These are phyloP conservation scores for Orthonyx spaldingii DNA, from an alignment of 2,113 vertebrate genomes.

Conservation along the genomic window DNA sequence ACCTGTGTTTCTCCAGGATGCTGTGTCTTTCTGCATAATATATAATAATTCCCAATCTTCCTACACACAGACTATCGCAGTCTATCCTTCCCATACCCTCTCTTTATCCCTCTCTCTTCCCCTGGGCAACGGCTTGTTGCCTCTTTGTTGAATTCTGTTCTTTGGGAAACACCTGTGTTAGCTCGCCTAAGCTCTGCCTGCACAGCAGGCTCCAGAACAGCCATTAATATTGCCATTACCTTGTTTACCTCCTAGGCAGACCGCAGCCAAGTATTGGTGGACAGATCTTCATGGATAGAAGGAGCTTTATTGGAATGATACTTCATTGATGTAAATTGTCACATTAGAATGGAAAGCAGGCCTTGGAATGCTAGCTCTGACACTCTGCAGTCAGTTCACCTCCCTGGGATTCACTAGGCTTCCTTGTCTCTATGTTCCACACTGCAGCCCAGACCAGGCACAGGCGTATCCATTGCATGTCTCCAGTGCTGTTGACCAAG, in stretches of 20 bases:
- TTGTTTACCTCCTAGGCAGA: not conserved
- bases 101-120: not conserved
- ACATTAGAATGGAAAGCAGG: not conserved
- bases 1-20: not conserved
- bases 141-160: not conserved
- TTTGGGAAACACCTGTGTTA: not conserved
- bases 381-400: not conserved
- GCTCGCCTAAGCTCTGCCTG: not conserved
- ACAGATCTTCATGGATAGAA: not conserved
- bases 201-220: not conserved
- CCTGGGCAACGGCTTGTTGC: not conserved
- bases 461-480: not conserved
- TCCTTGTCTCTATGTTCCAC: not conserved
- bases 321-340: not conserved
- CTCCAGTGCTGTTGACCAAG: not conserved
- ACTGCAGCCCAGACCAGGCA: not conserved
- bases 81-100: not conserved
- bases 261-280: not conserved
- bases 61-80: accelerated
- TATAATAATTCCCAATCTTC: not conserved
- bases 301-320: not conserved
- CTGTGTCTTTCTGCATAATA: not conserved
- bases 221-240: not conserved
- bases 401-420: not conserved
- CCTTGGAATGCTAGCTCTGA: not conserved